Conservation (phyloP, 2,888 invertebrate species). For the Drosophila peninsularis region DNA sequence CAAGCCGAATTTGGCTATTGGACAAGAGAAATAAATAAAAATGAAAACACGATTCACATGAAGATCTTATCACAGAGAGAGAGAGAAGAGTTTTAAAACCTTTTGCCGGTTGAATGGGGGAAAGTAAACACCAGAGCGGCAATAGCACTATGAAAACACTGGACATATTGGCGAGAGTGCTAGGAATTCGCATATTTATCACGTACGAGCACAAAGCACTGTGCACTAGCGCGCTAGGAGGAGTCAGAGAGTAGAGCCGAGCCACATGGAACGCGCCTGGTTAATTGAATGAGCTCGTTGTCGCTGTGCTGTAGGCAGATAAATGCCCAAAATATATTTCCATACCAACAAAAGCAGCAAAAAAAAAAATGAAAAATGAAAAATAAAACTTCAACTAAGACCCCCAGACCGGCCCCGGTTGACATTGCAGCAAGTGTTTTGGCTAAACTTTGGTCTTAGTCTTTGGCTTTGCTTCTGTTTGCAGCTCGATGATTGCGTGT, state of each 20-base stretch:
- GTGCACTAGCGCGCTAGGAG: conserved; percentile 11
- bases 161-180: conserved; percentile 39
- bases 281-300: conserved; percentile 67
- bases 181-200: conserved; percentile 51
- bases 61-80: conserved; percentile 16
- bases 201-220: conserved; percentile 41
- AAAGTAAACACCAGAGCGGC: conserved; percentile 53
- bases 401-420: conserved; percentile 24
- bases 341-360: conserved; percentile 7
- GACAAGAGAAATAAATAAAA: conserved; percentile 1
- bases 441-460: conserved; percentile 11
- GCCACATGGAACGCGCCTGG: conserved; percentile 60
- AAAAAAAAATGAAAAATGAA: neutral
- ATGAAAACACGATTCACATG: conserved; percentile 28
- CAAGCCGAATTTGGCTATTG: conserved; percentile 44
- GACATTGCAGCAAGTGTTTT: conserved; percentile 50
- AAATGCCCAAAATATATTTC: conserved; percentile 31
- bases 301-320: conserved; percentile 38
- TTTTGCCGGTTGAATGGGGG: conserved; percentile 49
- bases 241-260: conserved; percentile 16
- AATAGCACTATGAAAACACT: conserved; percentile 30
- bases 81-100: conserved; percentile 47
- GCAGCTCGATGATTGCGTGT: conserved; percentile 62
- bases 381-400: conserved; percentile 2
- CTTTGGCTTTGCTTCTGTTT: conserved; percentile 9